Evolutionary conservation across 2,888 invertebrate genomes (phyloP).

Genomic region (Habroteleia sp.): DNA sequence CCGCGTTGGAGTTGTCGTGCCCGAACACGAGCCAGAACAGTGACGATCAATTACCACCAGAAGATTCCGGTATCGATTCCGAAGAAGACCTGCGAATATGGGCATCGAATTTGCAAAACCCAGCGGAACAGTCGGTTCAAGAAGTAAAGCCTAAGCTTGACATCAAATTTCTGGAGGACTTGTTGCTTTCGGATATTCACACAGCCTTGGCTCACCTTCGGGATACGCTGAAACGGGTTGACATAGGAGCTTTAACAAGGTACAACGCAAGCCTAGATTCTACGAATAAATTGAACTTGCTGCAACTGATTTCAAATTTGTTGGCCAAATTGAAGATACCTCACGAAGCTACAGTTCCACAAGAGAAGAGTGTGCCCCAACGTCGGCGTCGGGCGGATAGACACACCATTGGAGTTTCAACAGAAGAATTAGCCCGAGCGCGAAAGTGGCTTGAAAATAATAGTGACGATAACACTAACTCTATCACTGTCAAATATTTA

Average conservation of each 20-base stretch:
- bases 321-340: constrained; percentile 83
- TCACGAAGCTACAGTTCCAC: constrained; percentile 79
- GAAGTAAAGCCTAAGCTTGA: constrained; percentile 76
- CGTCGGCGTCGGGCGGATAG: constrained; percentile 85
- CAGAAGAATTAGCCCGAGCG: constrained; percentile 90
- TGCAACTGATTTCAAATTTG: constrained; percentile 87
- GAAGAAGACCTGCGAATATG: constrained; percentile 86
- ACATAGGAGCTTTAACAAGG: constrained; percentile 81
- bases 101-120: constrained; percentile 82
- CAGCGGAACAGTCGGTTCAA: constrained; percentile 82
- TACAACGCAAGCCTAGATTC: constrained; percentile 82
- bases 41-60: constrained; percentile 69
- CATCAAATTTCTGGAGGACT: constrained; percentile 82
- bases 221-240: constrained; percentile 84
- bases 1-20: constrained; percentile 78
- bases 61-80: constrained; percentile 81
- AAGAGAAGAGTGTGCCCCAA: constrained; percentile 79
- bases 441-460: constrained; percentile 87
- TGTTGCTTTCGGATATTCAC: constrained; percentile 89
- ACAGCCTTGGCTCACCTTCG: constrained; percentile 89
- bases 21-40: constrained; percentile 68
- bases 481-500: constrained; percentile 11
- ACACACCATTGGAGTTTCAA: constrained; percentile 92
- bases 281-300: constrained; percentile 83
- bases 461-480: constrained; percentile 27